A percentile compares a stretch with the other conserved stretches of the same genome.
These are phyloP conservation scores for Misgurnus anguillicaudatus DNA, from an alignment of 2,113 vertebrate genomes.

Conservation along the genomic window DNA sequence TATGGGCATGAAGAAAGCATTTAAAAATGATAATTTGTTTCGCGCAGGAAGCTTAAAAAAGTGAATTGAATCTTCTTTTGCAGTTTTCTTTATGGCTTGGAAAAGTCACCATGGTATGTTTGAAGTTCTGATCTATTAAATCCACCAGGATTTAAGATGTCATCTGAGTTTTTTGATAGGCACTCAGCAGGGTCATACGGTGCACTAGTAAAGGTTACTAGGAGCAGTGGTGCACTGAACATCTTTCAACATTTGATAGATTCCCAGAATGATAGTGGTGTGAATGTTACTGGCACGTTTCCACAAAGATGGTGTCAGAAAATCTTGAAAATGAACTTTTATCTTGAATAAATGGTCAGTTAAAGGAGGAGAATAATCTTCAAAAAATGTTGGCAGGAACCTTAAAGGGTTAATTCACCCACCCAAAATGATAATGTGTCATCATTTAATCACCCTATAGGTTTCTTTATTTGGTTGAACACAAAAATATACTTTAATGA, in stretches of 20 bases:
- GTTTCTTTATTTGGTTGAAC: too few species aligned
- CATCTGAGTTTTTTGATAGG: not conserved
- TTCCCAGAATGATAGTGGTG: not conserved
- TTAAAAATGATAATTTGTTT: conserved; percentile 5
- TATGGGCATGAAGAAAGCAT: not conserved
- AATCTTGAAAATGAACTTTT: too few species aligned
- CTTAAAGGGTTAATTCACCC: too few species aligned
- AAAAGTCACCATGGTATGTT: not conserved
- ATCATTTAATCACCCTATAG: too few species aligned
- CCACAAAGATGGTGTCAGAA: too few species aligned
- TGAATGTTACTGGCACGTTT: not conserved
- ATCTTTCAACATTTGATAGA: conserved; percentile 9
- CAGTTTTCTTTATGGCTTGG: not conserved
- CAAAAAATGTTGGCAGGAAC: too few species aligned
- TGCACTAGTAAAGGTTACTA: not conserved
- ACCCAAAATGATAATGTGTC: too few species aligned
- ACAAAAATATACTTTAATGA: too few species aligned
- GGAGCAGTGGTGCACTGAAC: not conserved
- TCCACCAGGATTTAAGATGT: not conserved
- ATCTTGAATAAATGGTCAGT: too few species aligned
- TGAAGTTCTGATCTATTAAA: conserved; percentile 9
- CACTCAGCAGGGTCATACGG: not conserved
- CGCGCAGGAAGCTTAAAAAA: not conserved
- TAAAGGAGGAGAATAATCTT: too few species aligned
- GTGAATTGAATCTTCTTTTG: conserved; percentile 1